Evolutionary conservation across 1,140 invertebrate species (phyloP).

Genomic region (Drosophila ogumai): DNA sequence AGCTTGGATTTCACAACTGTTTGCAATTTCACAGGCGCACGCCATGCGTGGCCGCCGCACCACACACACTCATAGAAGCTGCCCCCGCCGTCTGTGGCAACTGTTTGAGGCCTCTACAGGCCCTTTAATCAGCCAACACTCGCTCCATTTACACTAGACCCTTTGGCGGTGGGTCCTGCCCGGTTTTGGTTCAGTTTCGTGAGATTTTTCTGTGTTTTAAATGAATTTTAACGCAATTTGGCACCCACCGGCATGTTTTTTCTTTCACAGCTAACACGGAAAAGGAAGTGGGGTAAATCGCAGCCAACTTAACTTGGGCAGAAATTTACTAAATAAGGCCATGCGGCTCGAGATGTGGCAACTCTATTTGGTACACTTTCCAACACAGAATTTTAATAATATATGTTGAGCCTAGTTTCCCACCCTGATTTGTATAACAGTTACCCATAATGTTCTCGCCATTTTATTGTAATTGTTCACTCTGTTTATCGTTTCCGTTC

Average conservation of each 20-base stretch:
- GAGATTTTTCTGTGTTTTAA: slow-evolving; percentile 60
- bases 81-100: slow-evolving; percentile 11
- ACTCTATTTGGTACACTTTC: not conserved
- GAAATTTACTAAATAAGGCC: slow-evolving; percentile 40
- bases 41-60: slow-evolving; percentile 60
- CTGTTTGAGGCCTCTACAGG: slow-evolving; percentile 11
- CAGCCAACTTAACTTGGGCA: slow-evolving; percentile 69
- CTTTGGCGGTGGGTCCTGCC: slow-evolving; percentile 1
- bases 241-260: slow-evolving; percentile 85
- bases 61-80: slow-evolving; percentile 30
- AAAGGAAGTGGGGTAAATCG: slow-evolving; percentile 83
- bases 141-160: slow-evolving; percentile 23
- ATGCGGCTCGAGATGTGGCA: not conserved
- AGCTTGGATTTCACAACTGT: slow-evolving; percentile 62
- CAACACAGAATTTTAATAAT: slow-evolving; percentile 1
- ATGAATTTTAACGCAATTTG: slow-evolving; percentile 65
- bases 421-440: not conserved
- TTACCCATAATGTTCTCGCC: no score
- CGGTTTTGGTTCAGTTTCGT: slow-evolving; percentile 26
- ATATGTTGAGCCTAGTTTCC: not conserved
- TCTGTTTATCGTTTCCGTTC: not conserved
- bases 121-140: slow-evolving; percentile 19
- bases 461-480: not conserved
- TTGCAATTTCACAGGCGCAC: slow-evolving; percentile 42
- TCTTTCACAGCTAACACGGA: slow-evolving; percentile 85